Conservation (phyloP, 1,140 invertebrate genomes). For the Leptinotarsa defecta region DNA sequence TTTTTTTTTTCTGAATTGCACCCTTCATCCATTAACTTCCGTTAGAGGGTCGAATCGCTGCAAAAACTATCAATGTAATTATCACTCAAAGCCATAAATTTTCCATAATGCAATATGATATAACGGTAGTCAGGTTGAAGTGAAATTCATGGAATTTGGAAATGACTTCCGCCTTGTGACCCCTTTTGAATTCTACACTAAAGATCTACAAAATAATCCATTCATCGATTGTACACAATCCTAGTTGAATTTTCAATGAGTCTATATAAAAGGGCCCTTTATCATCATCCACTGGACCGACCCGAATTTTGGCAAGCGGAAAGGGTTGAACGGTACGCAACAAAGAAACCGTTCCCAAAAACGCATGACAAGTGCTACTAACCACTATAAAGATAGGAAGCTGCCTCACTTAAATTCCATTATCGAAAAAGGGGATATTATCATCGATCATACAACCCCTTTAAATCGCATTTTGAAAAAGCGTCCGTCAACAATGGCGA, state of each 20-base stretch:
- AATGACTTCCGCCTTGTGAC: too few relatives aligned
- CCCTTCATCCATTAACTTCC: too few relatives aligned
- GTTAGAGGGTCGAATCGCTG: too few relatives aligned
- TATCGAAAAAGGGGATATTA: constrained; percentile 20
- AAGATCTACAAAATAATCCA: not conserved
- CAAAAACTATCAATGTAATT: too few relatives aligned
- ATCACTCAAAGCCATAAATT: too few relatives aligned
- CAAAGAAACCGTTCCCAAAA: constrained; percentile 23
- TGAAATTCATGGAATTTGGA: too few relatives aligned
- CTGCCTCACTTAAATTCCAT: constrained; percentile 24
- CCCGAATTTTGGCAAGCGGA: constrained; percentile 26
- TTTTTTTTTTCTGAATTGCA: too few relatives aligned
- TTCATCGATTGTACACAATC: constrained; percentile 4
- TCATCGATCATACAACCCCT: constrained; percentile 10
- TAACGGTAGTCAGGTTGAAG: too few relatives aligned
- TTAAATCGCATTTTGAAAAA: constrained; percentile 24
- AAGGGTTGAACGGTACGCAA: constrained; percentile 19
- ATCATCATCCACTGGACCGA: constrained; percentile 3
- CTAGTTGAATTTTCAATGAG: constrained; percentile 3
- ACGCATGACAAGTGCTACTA: constrained; percentile 20
- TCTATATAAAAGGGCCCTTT: not conserved
- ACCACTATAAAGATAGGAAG: constrained; percentile 21
- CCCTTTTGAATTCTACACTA: too few relatives aligned
- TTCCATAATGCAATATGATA: too few relatives aligned
- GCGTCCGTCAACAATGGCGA: constrained; percentile 17